phyloP scores from a whole-genome alignment of 2,797 vertebrate genomes.

The Paratrypauchen microcephalus region DNA sequence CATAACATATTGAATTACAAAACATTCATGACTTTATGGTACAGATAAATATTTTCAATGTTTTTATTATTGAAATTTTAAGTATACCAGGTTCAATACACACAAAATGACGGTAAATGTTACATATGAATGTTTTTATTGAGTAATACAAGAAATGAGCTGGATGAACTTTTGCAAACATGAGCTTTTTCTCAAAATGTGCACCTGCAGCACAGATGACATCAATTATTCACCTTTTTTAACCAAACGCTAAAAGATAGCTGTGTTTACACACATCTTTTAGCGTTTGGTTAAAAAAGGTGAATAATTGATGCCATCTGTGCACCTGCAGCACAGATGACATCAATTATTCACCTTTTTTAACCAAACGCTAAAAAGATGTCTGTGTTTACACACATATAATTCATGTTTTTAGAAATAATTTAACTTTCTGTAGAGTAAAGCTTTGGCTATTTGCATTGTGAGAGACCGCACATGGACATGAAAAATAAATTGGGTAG shows the following conservation, averaged over 20 bases:
- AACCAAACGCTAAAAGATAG: no score
- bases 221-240: no score
- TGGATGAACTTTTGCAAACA: not conserved
- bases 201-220: no score
- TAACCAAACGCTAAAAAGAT: slow-evolving; percentile 1
- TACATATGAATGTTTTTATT: not conserved
- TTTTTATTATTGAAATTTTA: no score
- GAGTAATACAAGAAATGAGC: not conserved
- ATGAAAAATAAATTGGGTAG: slow-evolving; percentile 15
- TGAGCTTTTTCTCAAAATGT: slow-evolving; percentile 4
- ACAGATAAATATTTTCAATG: no score
- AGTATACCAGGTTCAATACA: not conserved
- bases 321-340: not conserved
- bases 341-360: slow-evolving; percentile 9
- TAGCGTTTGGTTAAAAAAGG: no score
- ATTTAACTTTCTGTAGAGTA: slow-evolving; percentile 8
- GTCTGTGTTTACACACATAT: slow-evolving; percentile 3
- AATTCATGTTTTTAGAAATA: not conserved
- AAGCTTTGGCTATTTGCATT: slow-evolving; percentile 8
- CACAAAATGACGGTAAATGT: not conserved
- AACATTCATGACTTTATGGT: no score
- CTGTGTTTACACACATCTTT: not conserved
- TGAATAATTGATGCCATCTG: no score
- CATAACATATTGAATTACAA: no score
- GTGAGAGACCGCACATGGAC: not conserved